phyloP scores from a whole-genome alignment of 2,113 vertebrate genomes.

The Tragelaphus buxtoni region DNA sequence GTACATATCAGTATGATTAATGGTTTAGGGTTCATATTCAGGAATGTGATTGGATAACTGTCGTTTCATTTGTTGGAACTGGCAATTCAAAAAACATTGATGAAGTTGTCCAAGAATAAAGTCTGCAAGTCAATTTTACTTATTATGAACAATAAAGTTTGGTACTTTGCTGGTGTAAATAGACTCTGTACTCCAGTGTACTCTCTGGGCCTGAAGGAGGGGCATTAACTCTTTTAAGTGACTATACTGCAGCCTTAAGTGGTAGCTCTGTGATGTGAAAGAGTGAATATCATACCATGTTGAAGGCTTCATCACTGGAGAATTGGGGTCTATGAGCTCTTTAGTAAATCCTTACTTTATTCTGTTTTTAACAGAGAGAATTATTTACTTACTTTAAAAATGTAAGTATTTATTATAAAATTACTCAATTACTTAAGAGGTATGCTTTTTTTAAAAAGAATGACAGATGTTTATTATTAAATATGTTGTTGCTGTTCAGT shows the following conservation, averaged over 20 bases:
- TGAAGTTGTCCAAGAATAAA: constrained; percentile 40
- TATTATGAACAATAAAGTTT: constrained; percentile 31
- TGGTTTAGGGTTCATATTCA: constrained; percentile 9
- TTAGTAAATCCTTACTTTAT: not conserved
- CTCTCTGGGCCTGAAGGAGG: not conserved
- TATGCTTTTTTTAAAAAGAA: not conserved
- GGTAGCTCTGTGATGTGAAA: not conserved
- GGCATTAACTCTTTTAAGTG: not conserved
- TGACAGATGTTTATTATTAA: not conserved
- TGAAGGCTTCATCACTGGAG: not conserved
- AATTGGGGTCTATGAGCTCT: not conserved
- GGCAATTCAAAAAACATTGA: constrained; percentile 45
- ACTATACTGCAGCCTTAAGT: not conserved
- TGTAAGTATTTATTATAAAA: not conserved
- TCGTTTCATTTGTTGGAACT: constrained; percentile 18
- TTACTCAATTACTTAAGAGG: not conserved
- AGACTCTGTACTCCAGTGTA: not conserved
- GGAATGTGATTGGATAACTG: constrained; percentile 38
- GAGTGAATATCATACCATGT: not conserved
- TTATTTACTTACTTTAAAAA: not conserved
- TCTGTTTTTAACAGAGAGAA: not conserved
- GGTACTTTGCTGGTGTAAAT: not conserved
- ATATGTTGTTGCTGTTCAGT: not conserved
- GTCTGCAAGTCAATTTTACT: constrained; percentile 19
- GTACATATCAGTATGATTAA: constrained; percentile 36